These are phyloP conservation scores for Indicator maculatus DNA, from an alignment of 2,113 vertebrate species.

Conservation along the genomic window DNA sequence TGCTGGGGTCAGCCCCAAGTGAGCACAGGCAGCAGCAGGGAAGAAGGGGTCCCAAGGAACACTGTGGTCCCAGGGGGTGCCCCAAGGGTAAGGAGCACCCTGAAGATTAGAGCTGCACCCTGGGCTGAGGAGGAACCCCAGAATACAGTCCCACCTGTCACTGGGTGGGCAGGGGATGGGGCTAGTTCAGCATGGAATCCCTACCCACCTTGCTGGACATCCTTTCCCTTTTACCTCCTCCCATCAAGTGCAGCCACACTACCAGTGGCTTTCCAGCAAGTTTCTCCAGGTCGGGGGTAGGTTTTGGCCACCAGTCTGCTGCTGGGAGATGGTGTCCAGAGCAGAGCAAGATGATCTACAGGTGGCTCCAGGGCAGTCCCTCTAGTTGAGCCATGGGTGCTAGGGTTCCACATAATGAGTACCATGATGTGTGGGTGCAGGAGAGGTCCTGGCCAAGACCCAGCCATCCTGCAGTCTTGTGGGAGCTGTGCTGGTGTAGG, in stretches of 20 bases:
- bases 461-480: accelerated
- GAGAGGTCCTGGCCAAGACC: accelerated
- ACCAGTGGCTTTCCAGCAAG: not conserved
- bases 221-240: not conserved
- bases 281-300: not conserved
- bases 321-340: not conserved
- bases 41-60: not conserved
- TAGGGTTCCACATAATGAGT: accelerated
- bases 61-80: too few species aligned
- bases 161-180: not conserved
- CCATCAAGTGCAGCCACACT: not conserved
- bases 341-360: not conserved
- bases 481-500: accelerated
- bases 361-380: not conserved
- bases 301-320: not conserved
- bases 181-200: accelerated
- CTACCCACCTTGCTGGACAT: not conserved
- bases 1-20: not conserved
- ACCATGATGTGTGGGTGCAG: not conserved
- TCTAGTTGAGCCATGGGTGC: accelerated
- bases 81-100: not conserved
- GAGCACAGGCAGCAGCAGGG: not conserved
- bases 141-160: accelerated
- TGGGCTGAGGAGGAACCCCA: not conserved
- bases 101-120: not conserved